Percentiles rank a stretch among this genome's conserved stretches.
Evolutionary conservation across 2,113 vertebrate species (phyloP).

Genomic region (Vireo altiloquus): DNA sequence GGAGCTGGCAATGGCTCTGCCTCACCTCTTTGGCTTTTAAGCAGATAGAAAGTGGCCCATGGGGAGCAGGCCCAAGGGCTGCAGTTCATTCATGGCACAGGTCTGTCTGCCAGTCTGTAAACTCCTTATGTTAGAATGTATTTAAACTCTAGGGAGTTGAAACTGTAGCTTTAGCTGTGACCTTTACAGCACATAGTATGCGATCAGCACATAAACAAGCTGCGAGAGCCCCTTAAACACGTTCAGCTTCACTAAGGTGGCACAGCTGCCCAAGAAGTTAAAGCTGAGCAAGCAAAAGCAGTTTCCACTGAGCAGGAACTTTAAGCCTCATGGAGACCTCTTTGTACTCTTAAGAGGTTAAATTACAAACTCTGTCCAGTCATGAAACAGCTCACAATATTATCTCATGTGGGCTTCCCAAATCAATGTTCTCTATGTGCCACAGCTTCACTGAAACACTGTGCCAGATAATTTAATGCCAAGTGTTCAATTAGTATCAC

Average conservation of each 20-base stretch:
- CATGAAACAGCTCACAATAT: background rate
- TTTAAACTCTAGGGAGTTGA: background rate
- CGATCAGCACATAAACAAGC: background rate
- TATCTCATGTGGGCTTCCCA: background rate
- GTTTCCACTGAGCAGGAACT: background rate
- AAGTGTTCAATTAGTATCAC: background rate
- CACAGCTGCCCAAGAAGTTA: background rate
- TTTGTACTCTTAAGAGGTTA: constrained; percentile 31
- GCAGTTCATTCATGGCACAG: background rate
- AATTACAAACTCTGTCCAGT: constrained; percentile 1
- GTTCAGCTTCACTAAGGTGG: background rate
- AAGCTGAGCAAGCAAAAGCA: constrained; percentile 35
- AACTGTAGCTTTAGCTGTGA: constrained; percentile 15
- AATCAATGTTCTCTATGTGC: background rate
- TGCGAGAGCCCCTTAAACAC: background rate
- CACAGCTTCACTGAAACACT: background rate
- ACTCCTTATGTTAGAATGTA: background rate
- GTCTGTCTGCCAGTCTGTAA: background rate
- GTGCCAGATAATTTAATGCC: background rate
- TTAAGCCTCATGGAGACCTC: background rate
- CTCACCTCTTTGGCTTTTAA: background rate
- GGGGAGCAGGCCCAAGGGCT: background rate
- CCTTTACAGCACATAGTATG: background rate
- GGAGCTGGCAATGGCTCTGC: background rate
- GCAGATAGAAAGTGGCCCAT: background rate